Conservation (phyloP, 2,888 invertebrate genomes). For the Eulithis prunata region DNA sequence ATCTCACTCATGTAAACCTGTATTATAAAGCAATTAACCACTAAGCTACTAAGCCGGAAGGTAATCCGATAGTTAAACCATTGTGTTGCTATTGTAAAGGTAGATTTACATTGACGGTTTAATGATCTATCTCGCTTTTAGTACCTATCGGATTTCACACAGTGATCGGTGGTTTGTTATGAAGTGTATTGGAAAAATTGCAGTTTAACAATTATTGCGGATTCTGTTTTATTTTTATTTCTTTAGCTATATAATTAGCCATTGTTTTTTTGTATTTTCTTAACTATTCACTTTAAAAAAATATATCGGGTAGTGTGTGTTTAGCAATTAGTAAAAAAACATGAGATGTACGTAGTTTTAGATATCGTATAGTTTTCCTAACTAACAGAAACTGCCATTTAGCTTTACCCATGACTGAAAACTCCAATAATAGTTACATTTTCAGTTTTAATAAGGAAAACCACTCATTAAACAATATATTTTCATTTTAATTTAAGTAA, state of each 20-base stretch:
- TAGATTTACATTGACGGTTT: conserved; percentile 69
- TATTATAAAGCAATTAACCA: conserved; percentile 15
- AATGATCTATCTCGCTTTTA: conserved; percentile 60
- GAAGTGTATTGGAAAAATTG: conserved; percentile 51
- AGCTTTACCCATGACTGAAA: too few relatives aligned
- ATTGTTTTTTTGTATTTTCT: too few relatives aligned
- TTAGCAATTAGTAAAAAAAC: too few relatives aligned
- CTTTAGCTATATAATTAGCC: too few relatives aligned
- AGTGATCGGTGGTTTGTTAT: conserved; percentile 50
- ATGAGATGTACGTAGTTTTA: too few relatives aligned
- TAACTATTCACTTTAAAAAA: too few relatives aligned
- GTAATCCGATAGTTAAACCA: conserved; percentile 72
- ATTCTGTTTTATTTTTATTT: too few relatives aligned
- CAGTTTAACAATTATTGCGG: too few relatives aligned
- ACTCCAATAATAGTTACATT: too few relatives aligned
- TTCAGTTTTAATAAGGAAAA: not conserved
- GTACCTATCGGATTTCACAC: conserved; percentile 55
- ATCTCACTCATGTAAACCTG: conserved; percentile 21
- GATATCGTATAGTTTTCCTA: too few relatives aligned
- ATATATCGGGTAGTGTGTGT: too few relatives aligned
- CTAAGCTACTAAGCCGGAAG: conserved; percentile 57
- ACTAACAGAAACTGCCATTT: too few relatives aligned
- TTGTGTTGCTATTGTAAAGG: conserved; percentile 57
- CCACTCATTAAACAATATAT: not conserved
- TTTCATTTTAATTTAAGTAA: not conserved